Evolutionary conservation across 2,888 invertebrate species (phyloP), one percentile per base, ranked within the genome.

Genomic region (Neocrepidodera transversa): DNA sequence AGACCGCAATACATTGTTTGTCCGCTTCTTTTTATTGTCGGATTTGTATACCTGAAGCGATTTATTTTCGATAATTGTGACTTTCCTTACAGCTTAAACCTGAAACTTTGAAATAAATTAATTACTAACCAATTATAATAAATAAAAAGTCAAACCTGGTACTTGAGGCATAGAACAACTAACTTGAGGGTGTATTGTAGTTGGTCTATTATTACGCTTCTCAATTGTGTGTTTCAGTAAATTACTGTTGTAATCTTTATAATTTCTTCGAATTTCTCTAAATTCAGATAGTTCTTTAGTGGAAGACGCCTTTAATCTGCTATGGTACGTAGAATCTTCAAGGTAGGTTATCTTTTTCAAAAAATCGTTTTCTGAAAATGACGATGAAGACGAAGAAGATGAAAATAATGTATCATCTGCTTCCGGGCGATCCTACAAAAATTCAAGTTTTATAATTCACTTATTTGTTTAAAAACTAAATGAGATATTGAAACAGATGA

Each of bases 61-160:
- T 89, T 81, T 89, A 87, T 77, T 85, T 83, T 70, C 90, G 82
- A 79, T 90, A 89, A 82, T 90, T 90, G 77, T 87, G 87, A 43
- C 82, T 55, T 23, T 51, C 81, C 61, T 76, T 77, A 36, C 77
- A 75, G 0, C 78, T 70, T 50, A 61, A 65, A 17, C 70, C 69
- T 70, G 43, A 30, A 65, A 67, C 47, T n/a, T n/a, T n/a, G n/a
- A 8, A 11, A 2, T 10, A n/a, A 1, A 11, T 28, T 28, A 36
- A 54, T 14, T 40, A 20, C 18, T 3, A 26, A n/a, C n/a, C 2
- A 14, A 20, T 38, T 1, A 1, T 38, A n/a, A n/a, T 10, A 18
- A 23, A 47, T 26, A 30, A 38, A 11, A 43, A 4, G 8, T 2
- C 5, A 32, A 56, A 71, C 71, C 71, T 66, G 71, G 73, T 32